These are phyloP conservation scores for Sipha flava DNA, from an alignment of 1,140 invertebrate genomes.

Conservation along the genomic window DNA sequence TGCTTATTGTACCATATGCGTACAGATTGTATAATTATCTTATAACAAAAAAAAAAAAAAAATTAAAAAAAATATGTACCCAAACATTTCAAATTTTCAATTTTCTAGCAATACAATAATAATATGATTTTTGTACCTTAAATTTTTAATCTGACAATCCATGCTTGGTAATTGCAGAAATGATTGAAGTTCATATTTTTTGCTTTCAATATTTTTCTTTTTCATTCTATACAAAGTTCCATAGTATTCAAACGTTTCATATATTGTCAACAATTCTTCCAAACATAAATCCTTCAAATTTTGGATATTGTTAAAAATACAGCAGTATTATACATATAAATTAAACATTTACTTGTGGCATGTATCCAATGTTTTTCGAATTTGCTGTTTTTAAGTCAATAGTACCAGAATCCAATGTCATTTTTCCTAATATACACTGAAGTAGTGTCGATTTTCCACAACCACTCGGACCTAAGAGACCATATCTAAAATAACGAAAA, in stretches of 20 bases:
- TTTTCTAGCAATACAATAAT: too few relatives aligned
- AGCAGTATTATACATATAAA: too few relatives aligned
- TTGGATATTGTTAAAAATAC: too few relatives aligned
- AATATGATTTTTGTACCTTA: too few relatives aligned
- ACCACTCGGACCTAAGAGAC: slow-evolving; percentile 73
- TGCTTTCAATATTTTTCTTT: not conserved
- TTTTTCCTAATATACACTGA: slow-evolving; percentile 73
- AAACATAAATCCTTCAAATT: not conserved
- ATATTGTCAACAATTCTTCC: not conserved
- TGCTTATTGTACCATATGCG: too few relatives aligned
- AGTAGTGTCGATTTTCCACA: slow-evolving; percentile 78
- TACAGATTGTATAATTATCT: too few relatives aligned
- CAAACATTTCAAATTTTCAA: too few relatives aligned
- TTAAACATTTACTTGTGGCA: slow-evolving; percentile 48
- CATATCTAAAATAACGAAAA: slow-evolving; percentile 55
- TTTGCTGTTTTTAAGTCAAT: slow-evolving; percentile 67
- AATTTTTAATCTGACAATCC: not conserved
- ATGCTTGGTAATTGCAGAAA: not conserved
- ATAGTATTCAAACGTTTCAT: slow-evolving; percentile 1
- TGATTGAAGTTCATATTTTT: not conserved
- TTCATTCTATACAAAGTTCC: not conserved
- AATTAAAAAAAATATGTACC: too few relatives aligned
- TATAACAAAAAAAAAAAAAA: too few relatives aligned
- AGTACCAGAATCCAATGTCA: slow-evolving; percentile 67
- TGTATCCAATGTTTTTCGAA: slow-evolving; percentile 62